Evolutionary conservation across 2,797 vertebrate genomes (phyloP), one percentile per base, ranked within the genome.

Genomic region (Vireo griseus): DNA sequence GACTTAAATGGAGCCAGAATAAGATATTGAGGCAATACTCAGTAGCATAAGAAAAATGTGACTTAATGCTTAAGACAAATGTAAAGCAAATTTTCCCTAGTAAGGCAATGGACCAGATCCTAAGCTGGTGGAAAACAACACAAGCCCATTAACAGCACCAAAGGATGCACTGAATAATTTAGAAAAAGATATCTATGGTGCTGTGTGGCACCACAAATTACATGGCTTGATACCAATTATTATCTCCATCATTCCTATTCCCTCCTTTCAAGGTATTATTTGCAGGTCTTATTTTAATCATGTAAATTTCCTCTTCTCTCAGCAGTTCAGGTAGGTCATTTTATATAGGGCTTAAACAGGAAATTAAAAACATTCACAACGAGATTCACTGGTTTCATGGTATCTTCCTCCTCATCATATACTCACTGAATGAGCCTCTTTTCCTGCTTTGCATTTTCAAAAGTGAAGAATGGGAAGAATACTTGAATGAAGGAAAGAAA

Each of bases 271-370:
- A 96, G 94, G 88, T 96, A 96, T 96, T 96, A 76, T 95, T 95
- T 95, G 74, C 82, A 91, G 93, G 85, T 85, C 90, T 97, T 97
- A 96, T 96, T 97, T 97, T 96, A 97, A 95, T 97, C 66, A 97
- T 95, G 96, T 92, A 97, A 97, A 97, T 97, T 97, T 97, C 96
- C 97, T 97, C 87, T 96, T 94, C 63, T 95, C 92, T 88, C 96
- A 88, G 69, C 2, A 2, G 86, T 90, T 96, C 92, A 96, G 96
- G 95, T 97, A 92, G 96, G 87, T 96, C 95, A 91, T 95, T 97
- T 95, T 96, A 96, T 96, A 96, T 94, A 96, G 80, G 68, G 80
- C 72, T 94, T 89, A 95, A 95, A 96, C 96, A 97, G 97, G 97
- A 97, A 97, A 97, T 97, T 97, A 97, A 97, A 97, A 96, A 73